Evolutionary conservation across 2,888 invertebrate genomes (phyloP).

Genomic region (Zaprionus lineosus): DNA sequence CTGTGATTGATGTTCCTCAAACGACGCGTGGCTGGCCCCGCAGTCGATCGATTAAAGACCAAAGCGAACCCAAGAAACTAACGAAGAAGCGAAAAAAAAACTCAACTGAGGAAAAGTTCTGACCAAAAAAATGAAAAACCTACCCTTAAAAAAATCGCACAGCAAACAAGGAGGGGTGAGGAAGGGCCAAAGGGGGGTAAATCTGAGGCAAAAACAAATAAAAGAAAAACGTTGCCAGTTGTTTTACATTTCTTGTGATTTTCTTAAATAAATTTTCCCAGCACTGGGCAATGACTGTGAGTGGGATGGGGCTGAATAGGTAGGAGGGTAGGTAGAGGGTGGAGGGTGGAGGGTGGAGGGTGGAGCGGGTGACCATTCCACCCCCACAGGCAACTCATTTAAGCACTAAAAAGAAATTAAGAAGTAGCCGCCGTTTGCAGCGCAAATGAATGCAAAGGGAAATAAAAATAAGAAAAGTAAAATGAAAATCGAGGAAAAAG

Average conservation of each 20-base stretch:
- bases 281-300: not conserved
- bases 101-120: constrained; percentile 24
- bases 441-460: constrained; percentile 65
- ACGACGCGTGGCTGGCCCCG: constrained; percentile 26
- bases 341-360: not conserved
- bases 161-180: not conserved
- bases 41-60: constrained; percentile 52
- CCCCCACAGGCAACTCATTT: constrained; percentile 62
- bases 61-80: constrained; percentile 32
- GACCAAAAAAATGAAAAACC: constrained; percentile 28
- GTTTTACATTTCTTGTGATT: constrained; percentile 74
- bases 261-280: constrained; percentile 74
- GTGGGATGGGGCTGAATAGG: not conserved
- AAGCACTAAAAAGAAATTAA: constrained; percentile 76
- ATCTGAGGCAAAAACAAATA: constrained; percentile 38
- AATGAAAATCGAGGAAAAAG: constrained; percentile 32
- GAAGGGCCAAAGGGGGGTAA: constrained; percentile 5
- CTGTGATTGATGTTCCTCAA: constrained; percentile 50
- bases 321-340: not conserved
- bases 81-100: constrained; percentile 34
- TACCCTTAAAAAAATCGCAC: constrained; percentile 60
- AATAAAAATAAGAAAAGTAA: constrained; percentile 35
- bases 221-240: constrained; percentile 54
- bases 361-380: not conserved
- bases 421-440: constrained; percentile 60